A percentile compares a stretch with the other conserved stretches of the same genome.
phyloP scores from a whole-genome alignment of 2,797 vertebrate genomes.

The Protonibea diacanthus region DNA sequence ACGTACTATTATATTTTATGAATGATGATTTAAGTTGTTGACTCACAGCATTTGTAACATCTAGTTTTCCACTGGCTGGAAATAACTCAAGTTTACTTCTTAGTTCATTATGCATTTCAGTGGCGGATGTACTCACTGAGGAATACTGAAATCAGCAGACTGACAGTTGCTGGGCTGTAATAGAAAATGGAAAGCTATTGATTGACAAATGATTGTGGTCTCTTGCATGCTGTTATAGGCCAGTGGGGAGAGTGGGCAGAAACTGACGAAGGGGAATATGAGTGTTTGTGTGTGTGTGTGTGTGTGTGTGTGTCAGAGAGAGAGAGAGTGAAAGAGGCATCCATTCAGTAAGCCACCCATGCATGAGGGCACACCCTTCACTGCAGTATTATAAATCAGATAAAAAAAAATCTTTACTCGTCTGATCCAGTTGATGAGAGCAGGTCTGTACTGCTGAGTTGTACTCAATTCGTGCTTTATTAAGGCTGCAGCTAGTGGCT shows the following conservation, averaged over 20 bases:
- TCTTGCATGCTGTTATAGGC: constrained; percentile 31
- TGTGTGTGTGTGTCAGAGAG: neutral
- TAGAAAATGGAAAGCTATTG: constrained; percentile 63
- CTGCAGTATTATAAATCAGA: constrained; percentile 64
- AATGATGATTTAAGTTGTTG: constrained; percentile 3
- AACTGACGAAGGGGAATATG: constrained; percentile 19
- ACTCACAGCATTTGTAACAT: constrained; percentile 11
- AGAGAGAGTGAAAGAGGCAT: neutral
- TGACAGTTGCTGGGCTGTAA: constrained; percentile 30
- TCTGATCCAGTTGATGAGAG: constrained; percentile 18
- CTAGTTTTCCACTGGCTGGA: constrained; percentile 7
- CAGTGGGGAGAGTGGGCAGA: constrained; percentile 9
- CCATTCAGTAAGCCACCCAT: constrained; percentile 23
- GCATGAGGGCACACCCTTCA: constrained; percentile 39
- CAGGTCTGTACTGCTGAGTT: neutral
- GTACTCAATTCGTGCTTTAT: neutral
- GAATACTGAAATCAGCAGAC: constrained; percentile 4
- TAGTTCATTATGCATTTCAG: constrained; percentile 9
- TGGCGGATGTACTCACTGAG: constrained; percentile 2
- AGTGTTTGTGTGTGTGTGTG: neutral
- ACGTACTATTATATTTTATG: neutral
- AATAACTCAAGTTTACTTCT: constrained; percentile 11
- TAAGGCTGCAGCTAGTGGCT: neutral
- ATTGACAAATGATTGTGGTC: constrained; percentile 48
- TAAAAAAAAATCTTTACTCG: constrained; percentile 9